phyloP scores from a whole-genome alignment of 2,888 invertebrate genomes.

The Linnaemya vulpina region DNA sequence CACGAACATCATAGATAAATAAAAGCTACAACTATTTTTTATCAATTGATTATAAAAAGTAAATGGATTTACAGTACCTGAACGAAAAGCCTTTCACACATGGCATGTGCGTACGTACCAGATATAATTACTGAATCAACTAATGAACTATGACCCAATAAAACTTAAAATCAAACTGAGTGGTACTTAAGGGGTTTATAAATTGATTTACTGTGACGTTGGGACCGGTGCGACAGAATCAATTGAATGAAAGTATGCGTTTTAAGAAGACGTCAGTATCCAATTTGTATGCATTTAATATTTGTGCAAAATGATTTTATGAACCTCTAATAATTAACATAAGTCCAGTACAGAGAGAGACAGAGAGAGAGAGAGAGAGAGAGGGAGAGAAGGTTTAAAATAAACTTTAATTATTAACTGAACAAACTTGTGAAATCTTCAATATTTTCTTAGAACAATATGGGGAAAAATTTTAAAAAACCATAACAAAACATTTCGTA shows the following conservation, averaged over 20 bases:
- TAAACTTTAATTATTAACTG: neutral
- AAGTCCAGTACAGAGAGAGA: neutral
- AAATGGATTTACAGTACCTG: neutral
- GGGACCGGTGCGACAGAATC: neutral
- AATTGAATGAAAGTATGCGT: neutral
- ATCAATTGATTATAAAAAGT: neutral
- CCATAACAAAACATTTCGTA: conserved; percentile 23
- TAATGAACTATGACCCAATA: too few relatives aligned
- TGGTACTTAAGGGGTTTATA: neutral
- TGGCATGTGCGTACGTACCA: too few relatives aligned
- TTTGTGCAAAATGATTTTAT: neutral
- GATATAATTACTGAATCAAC: too few relatives aligned
- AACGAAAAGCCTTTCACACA: too few relatives aligned
- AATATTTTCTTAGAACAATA: conserved; percentile 12
- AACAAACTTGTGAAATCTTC: conserved; percentile 2
- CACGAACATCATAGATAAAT: neutral
- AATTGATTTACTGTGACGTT: neutral
- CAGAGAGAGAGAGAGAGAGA: too few relatives aligned
- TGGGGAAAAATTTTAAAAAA: conserved; percentile 8
- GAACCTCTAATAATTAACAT: neutral
- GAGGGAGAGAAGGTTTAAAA: too few relatives aligned
- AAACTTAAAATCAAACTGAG: too few relatives aligned
- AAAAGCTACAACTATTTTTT: neutral
- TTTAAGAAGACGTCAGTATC: neutral
- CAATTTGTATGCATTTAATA: neutral